Conservation (phyloP, 2,113 vertebrate genomes). For the Heterotilapia buettikoferi region DNA sequence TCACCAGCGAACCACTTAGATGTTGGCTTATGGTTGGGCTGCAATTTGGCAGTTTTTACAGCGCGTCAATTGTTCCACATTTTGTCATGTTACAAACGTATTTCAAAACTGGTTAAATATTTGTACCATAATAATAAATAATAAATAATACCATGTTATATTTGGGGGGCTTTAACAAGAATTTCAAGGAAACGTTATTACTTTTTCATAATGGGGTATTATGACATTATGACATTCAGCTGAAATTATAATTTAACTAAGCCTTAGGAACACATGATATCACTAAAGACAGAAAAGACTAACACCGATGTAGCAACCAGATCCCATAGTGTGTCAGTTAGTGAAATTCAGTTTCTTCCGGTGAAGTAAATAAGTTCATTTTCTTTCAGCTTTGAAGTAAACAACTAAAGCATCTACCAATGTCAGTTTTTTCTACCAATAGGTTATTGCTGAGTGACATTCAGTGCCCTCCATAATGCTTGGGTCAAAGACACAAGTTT, state of each 20-base stretch:
- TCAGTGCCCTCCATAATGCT: neutral
- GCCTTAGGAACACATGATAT: neutral
- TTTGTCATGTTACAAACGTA: neutral
- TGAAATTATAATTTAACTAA: neutral
- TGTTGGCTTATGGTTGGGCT: neutral
- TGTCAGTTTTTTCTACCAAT: neutral
- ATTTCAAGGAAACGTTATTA: neutral
- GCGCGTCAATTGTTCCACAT: neutral
- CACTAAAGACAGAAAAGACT: neutral
- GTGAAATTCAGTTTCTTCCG: neutral
- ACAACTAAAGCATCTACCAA: neutral
- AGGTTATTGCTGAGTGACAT: neutral
- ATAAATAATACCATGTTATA: too few relatives aligned
- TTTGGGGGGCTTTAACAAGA: neutral
- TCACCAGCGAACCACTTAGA: neutral
- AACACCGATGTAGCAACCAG: neutral
- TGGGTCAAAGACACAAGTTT: neutral
- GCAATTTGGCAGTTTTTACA: neutral
- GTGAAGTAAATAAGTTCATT: neutral
- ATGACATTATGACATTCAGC: neutral
- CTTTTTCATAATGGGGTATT: neutral
- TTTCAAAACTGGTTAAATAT: neutral
- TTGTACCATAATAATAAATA: too few relatives aligned
- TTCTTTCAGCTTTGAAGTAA: neutral
- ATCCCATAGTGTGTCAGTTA: neutral